Base-by-base conservation (phyloP, 2,888 invertebrate genomes). In the Drosophila sordidula region DNA sequence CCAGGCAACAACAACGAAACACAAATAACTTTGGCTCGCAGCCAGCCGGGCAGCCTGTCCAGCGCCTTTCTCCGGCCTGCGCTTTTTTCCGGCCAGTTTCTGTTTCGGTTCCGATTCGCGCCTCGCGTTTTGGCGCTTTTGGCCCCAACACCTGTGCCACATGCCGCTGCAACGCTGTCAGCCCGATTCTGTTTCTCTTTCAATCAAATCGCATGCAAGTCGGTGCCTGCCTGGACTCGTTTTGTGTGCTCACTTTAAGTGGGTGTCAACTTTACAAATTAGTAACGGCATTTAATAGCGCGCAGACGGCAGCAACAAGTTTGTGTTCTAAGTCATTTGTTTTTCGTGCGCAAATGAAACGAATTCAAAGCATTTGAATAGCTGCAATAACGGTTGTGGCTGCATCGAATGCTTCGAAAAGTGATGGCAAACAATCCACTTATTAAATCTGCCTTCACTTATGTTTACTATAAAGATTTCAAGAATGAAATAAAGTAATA, bases 211-310 rank as follows among this genome's bases (percentile, higher is more conserved):
- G 61, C 57, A 70, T 46, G 59, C 56, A 45, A 44, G 46, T 32
- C 45, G 34, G 52, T 12, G 8, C 32, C 18, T 25, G 25, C 16
- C 38, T 34, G 54, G 66, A 72, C 77, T 72, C 38, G 72, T 80
- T 67, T 58, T 25, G 32, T 61, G 52, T 57, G 62, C 50, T 49
- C 57, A 45, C 57, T 54, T 76, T 70, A 78, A 80, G 87, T 86
- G 82, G 86, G 86, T 86, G 82, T 83, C 86, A 80, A 61, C 80
- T 69, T 52, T 58, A 64, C 68, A 66, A 78, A 83, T 86, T 83
- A 63, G 68, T 86, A 86, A 83, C 82, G 82, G 82, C 79, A 78
- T 65, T 78, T 78, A 83, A 80, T 76, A 54, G 57, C 55, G 61
- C 45, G 16, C 45, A 44, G 25, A 11, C 16, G 47, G 25, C 8